Percentiles rank a stretch among this genome's conserved stretches.
Conservation (phyloP, 1,140 invertebrate genomes). For the Drosophila repletoides region DNA sequence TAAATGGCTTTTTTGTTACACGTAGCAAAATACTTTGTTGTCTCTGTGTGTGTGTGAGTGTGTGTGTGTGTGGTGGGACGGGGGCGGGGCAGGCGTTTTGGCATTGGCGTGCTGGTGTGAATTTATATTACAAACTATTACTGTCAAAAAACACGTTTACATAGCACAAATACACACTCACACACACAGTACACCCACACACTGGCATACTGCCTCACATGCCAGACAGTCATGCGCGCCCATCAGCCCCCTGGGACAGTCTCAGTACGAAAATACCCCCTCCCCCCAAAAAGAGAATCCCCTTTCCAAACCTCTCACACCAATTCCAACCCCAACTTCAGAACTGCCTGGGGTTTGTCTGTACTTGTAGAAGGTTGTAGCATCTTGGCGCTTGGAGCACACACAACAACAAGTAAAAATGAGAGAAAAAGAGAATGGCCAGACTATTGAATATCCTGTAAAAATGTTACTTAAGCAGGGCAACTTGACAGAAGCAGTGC, state of each 20-base stretch:
- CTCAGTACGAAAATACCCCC: slow-evolving; percentile 21
- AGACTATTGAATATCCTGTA: neutral
- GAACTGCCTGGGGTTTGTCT: slow-evolving; percentile 39
- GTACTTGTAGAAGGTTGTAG: slow-evolving; percentile 56
- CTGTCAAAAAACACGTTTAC: slow-evolving; percentile 81
- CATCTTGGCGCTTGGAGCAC: slow-evolving; percentile 50
- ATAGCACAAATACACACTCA: slow-evolving; percentile 70
- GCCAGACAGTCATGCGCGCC: slow-evolving; percentile 41
- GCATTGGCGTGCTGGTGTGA: slow-evolving; percentile 73
- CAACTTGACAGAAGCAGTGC: too few relatives aligned
- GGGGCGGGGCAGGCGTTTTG: slow-evolving; percentile 46
- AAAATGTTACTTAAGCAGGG: too few relatives aligned
- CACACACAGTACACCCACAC: slow-evolving; percentile 27
- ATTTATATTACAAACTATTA: slow-evolving; percentile 81
- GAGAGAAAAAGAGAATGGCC: neutral
- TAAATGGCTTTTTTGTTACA: slow-evolving; percentile 81
- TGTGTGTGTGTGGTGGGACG: slow-evolving; percentile 6
- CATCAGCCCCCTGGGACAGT: slow-evolving; percentile 44
- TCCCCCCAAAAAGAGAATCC: too few relatives aligned
- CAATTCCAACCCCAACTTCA: slow-evolving; percentile 4
- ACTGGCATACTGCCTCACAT: neutral
- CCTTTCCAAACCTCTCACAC: neutral
- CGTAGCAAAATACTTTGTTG: slow-evolving; percentile 80
- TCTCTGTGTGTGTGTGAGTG: slow-evolving; percentile 29
- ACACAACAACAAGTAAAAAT: slow-evolving; percentile 25